phyloP scores from a whole-genome alignment of 2,113 vertebrate genomes.

The Melanostigma gelatinosum region DNA sequence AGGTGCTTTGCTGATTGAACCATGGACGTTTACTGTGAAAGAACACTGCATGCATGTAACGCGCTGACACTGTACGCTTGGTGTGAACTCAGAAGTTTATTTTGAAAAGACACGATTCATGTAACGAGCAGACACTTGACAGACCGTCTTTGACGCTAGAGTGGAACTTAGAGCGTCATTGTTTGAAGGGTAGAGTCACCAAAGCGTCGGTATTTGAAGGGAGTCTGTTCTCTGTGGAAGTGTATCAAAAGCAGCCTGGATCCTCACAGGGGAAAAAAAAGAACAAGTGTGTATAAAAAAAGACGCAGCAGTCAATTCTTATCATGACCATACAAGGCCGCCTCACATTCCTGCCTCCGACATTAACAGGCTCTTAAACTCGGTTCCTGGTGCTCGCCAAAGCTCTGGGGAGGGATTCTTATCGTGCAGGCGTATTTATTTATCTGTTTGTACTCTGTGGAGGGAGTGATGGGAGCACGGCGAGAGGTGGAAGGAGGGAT shows the following conservation, averaged over 20 bases:
- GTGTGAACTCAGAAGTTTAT: neutral
- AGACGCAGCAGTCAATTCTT: constrained; percentile 56
- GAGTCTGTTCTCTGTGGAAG: constrained; percentile 14
- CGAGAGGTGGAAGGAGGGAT: constrained; percentile 22
- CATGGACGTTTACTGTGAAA: too few species aligned
- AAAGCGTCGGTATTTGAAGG: neutral
- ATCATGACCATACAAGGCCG: constrained; percentile 89
- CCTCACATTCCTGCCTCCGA: constrained; percentile 81
- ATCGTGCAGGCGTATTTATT: constrained; percentile 67
- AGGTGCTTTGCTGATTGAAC: neutral
- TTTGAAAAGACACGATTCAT: neutral
- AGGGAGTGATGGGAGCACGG: constrained; percentile 30
- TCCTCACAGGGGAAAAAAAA: constrained; percentile 12
- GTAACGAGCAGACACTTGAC: neutral
- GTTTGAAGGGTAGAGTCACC: neutral
- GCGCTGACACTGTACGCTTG: neutral
- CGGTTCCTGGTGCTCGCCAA: constrained; percentile 77
- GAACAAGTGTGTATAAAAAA: constrained; percentile 54
- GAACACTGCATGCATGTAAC: too few species aligned
- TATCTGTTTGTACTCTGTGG: constrained; percentile 7
- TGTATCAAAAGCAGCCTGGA: constrained; percentile 33
- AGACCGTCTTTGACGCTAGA: neutral
- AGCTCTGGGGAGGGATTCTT: constrained; percentile 78
- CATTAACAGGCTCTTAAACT: constrained; percentile 84
- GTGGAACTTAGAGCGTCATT: too few species aligned